These are phyloP conservation scores for Prunella fulvescens DNA, from an alignment of 2,113 vertebrate species.

Conservation along the genomic window DNA sequence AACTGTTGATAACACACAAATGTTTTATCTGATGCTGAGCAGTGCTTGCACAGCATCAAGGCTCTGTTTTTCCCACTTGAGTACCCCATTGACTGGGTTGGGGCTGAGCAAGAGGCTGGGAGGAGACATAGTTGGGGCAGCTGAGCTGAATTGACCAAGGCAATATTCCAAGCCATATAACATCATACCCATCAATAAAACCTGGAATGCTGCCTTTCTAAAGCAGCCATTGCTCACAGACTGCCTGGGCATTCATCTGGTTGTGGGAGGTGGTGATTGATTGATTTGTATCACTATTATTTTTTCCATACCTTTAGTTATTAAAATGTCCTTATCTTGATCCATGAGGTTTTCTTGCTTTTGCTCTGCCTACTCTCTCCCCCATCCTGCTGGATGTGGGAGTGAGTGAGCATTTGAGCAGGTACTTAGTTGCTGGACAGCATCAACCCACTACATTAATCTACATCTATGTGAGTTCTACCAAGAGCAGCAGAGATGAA, in stretches of 20 bases:
- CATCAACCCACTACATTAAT: neutral
- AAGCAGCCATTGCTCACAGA: neutral
- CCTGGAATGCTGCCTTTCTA: neutral
- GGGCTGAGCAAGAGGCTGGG: neutral
- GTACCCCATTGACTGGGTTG: neutral
- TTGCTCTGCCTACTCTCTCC: neutral
- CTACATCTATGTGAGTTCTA: neutral
- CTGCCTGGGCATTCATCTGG: neutral
- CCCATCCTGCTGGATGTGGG: neutral
- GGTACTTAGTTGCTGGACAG: neutral
- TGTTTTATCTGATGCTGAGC: neutral
- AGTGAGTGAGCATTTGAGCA: neutral
- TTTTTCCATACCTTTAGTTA: neutral
- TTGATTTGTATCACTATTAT: neutral
- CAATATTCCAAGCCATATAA: neutral
- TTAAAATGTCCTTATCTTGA: neutral
- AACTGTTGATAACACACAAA: neutral
- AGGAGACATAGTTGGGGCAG: neutral
- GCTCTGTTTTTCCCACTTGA: neutral
- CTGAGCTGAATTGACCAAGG: neutral
- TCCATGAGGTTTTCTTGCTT: neutral
- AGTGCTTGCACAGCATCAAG: neutral
- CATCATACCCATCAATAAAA: neutral
- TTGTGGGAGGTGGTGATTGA: neutral
- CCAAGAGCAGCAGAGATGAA: neutral